Percentiles rank a stretch among this genome's conserved stretches.
These are phyloP conservation scores for Danio kyathit DNA, from an alignment of 2,797 vertebrate species.

Conservation along the genomic window DNA sequence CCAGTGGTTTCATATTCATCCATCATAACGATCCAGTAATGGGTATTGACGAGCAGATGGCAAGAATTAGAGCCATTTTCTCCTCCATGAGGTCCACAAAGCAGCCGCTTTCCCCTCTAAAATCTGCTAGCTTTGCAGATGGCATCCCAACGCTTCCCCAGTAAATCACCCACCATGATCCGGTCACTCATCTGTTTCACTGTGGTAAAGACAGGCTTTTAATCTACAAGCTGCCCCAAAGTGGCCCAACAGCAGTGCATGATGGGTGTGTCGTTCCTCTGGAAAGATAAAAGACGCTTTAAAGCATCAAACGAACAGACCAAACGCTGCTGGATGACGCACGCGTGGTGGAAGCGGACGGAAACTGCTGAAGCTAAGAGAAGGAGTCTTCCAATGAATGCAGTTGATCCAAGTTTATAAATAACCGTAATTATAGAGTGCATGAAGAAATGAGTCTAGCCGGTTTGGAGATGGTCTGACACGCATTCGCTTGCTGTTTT, in stretches of 20 bases:
- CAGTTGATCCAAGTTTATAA: conserved; percentile 76
- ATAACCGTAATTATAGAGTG: conserved; percentile 83
- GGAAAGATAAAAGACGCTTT: conserved; percentile 34
- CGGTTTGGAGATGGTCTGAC: conserved; percentile 65
- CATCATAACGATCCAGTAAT: background rate
- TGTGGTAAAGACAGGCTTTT: conserved; percentile 51
- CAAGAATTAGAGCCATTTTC: conserved; percentile 5
- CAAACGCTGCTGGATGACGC: conserved; percentile 62
- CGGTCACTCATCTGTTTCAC: conserved; percentile 38
- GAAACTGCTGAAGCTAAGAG: conserved; percentile 57
- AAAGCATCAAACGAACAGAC: conserved; percentile 54
- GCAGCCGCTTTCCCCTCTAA: background rate
- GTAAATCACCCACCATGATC: conserved; percentile 29
- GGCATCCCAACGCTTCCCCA: background rate
- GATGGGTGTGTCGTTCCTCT: conserved; percentile 60
- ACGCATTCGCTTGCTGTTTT: conserved; percentile 65
- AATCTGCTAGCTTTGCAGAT: conserved; percentile 39
- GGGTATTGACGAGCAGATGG: conserved; percentile 35
- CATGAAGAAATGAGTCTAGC: conserved; percentile 68
- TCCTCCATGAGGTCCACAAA: background rate
- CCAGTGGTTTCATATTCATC: background rate
- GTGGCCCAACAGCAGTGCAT: conserved; percentile 65
- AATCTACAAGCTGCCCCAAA: conserved; percentile 57
- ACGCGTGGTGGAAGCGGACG: conserved; percentile 50
- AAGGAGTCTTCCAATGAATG: conserved; percentile 61